These are phyloP conservation scores for Gymnoscopelus microlampas DNA, from an alignment of 2,797 vertebrate species.

Conservation along the genomic window DNA sequence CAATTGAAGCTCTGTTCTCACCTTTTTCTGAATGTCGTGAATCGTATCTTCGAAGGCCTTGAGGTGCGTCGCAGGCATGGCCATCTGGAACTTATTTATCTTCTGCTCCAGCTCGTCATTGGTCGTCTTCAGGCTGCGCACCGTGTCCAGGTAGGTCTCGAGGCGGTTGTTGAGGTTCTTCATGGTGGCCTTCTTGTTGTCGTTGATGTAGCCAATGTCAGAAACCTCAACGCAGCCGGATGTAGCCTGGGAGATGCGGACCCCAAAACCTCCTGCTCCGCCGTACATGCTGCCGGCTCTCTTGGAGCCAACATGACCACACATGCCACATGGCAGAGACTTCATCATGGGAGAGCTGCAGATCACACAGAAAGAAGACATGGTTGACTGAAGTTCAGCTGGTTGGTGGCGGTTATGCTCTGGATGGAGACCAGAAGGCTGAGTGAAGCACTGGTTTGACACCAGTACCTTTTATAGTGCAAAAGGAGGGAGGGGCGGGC, in stretches of 20 bases:
- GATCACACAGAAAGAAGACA: conserved; percentile 29
- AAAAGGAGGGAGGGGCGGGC: too few species aligned
- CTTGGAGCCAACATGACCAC: not conserved
- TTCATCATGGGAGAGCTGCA: conserved; percentile 1
- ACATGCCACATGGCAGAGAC: not conserved
- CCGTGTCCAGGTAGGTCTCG: conserved; percentile 85
- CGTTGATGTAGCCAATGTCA: not conserved
- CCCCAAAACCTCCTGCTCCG: conserved; percentile 70
- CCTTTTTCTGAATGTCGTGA: conserved; percentile 82
- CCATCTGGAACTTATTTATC: too few species aligned
- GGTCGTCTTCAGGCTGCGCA: conserved; percentile 80
- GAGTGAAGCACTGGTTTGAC: too few species aligned
- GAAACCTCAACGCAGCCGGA: too few species aligned
- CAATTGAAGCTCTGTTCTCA: conserved; percentile 39
- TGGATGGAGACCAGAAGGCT: not conserved
- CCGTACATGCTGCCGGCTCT: conserved; percentile 75
- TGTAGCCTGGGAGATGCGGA: conserved; percentile 37
- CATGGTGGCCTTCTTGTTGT: conserved; percentile 80
- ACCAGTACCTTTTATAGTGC: too few species aligned
- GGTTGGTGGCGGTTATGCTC: conserved; percentile 1
- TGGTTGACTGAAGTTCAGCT: conserved; percentile 27
- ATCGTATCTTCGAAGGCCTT: conserved; percentile 49
- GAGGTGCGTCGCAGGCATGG: conserved; percentile 54
- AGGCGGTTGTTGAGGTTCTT: conserved; percentile 90
- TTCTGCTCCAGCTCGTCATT: conserved; percentile 85